phyloP scores from a whole-genome alignment of 2,888 invertebrate genomes.

The Andricus quercusramuli region DNA sequence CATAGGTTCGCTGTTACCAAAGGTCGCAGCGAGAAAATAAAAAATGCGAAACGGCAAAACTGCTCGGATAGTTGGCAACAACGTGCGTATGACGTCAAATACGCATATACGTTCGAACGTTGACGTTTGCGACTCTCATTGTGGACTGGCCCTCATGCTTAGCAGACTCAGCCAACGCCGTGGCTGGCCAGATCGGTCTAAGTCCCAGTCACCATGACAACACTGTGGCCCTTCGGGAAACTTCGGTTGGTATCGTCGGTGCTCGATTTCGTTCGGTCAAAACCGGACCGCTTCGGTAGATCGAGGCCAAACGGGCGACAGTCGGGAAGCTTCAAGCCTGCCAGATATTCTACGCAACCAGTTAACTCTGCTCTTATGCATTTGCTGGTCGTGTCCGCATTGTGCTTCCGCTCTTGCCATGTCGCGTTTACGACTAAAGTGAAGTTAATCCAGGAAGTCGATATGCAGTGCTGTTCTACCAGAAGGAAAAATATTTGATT shows the following conservation, averaged over 20 bases:
- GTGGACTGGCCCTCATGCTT: no score
- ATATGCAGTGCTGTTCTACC: neutral
- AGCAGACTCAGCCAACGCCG: neutral
- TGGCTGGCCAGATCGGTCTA: conserved; percentile 37
- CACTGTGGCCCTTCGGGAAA: conserved; percentile 59
- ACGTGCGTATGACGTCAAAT: no score
- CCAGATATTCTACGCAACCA: conserved; percentile 65
- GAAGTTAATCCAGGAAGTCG: conserved; percentile 22
- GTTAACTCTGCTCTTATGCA: conserved; percentile 69
- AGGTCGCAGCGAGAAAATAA: no score
- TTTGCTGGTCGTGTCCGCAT: conserved; percentile 59
- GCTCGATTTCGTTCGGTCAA: conserved; percentile 60
- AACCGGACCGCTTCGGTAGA: conserved; percentile 63
- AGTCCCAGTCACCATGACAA: conserved; percentile 71
- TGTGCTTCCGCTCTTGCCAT: conserved; percentile 49
- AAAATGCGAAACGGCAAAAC: no score
- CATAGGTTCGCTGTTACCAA: no score
- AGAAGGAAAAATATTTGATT: neutral
- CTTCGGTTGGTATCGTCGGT: conserved; percentile 53
- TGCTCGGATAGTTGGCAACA: no score
- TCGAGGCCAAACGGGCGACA: conserved; percentile 76
- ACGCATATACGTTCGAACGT: no score
- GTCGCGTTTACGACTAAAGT: conserved; percentile 41
- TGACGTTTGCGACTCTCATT: no score
- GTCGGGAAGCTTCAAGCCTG: conserved; percentile 54